Percentiles rank a stretch among this genome's conserved stretches.
These are phyloP conservation scores for Telenomus remus DNA, from an alignment of 1,140 invertebrate genomes.

Conservation along the genomic window DNA sequence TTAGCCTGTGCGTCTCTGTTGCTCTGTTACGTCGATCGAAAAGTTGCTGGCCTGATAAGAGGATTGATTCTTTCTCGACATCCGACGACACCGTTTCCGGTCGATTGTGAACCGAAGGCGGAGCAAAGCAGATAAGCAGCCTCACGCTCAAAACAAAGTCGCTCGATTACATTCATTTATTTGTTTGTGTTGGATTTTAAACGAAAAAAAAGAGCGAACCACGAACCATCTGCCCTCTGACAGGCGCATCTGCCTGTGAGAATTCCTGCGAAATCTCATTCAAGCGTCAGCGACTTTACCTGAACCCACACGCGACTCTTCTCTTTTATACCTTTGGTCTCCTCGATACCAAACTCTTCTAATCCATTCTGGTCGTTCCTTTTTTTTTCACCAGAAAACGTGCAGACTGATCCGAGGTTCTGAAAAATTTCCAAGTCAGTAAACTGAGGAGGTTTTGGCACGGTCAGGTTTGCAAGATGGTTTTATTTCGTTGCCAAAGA, in stretches of 20 bases:
- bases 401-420: too few species aligned
- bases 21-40: constrained; percentile 6
- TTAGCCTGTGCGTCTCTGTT: constrained; percentile 4
- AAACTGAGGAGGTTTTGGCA: too few species aligned
- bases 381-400: neutral
- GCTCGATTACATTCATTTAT: constrained; percentile 3
- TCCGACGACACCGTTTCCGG: constrained; percentile 46
- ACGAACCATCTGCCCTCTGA: constrained; percentile 53
- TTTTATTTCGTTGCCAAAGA: too few species aligned
- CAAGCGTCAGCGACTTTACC: constrained; percentile 64
- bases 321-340: constrained; percentile 36
- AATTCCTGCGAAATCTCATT: constrained; percentile 67
- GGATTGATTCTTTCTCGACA: constrained; percentile 39
- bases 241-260: constrained; percentile 63
- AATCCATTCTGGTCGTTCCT: neutral
- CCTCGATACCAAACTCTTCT: neutral
- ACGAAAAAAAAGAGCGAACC: constrained; percentile 3
- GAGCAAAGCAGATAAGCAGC: constrained; percentile 25
- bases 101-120: constrained; percentile 27
- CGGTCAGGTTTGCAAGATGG: too few species aligned
- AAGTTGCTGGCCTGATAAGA: constrained; percentile 24
- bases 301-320: constrained; percentile 52
- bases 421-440: too few species aligned
- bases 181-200: constrained; percentile 1
- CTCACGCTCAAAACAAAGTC: constrained; percentile 14